These are phyloP conservation scores for Halichoeres trimaculatus DNA, from an alignment of 2,113 vertebrate genomes.

Conservation along the genomic window DNA sequence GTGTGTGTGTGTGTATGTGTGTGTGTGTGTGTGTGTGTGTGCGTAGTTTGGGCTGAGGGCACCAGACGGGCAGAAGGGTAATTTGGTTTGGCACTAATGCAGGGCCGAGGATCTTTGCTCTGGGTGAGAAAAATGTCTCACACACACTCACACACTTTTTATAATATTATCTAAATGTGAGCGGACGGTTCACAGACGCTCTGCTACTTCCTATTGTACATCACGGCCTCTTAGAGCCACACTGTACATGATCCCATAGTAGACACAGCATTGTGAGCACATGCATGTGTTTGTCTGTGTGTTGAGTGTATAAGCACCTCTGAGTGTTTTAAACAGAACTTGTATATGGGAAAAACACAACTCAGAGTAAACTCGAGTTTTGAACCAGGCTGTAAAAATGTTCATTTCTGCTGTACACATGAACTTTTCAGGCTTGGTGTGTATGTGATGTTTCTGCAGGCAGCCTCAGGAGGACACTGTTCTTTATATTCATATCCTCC, in stretches of 20 bases:
- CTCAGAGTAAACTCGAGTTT: too few relatives aligned
- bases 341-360: too few relatives aligned
- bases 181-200: slow-evolving; percentile 35
- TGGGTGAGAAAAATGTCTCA: slow-evolving; percentile 65
- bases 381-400: too few relatives aligned
- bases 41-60: slow-evolving; percentile 61
- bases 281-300: slow-evolving; percentile 13
- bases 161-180: slow-evolving; percentile 47
- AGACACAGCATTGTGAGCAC: neutral
- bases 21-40: slow-evolving; percentile 35
- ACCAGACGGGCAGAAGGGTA: slow-evolving; percentile 76
- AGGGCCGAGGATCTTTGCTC: slow-evolving; percentile 65
- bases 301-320: neutral
- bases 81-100: slow-evolving; percentile 83
- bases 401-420: too few relatives aligned
- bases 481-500: too few relatives aligned
- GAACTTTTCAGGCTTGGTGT: too few relatives aligned
- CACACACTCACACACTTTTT: slow-evolving; percentile 21
- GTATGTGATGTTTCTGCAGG: too few relatives aligned
- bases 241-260: slow-evolving; percentile 27
- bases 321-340: neutral
- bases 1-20: slow-evolving; percentile 33
- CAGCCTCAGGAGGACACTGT: too few relatives aligned
- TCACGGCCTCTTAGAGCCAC: slow-evolving; percentile 21
- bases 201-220: slow-evolving; percentile 21